These are phyloP conservation scores for Vollenhovia emeryi DNA, from an alignment of 1,140 invertebrate genomes.

Conservation along the genomic window DNA sequence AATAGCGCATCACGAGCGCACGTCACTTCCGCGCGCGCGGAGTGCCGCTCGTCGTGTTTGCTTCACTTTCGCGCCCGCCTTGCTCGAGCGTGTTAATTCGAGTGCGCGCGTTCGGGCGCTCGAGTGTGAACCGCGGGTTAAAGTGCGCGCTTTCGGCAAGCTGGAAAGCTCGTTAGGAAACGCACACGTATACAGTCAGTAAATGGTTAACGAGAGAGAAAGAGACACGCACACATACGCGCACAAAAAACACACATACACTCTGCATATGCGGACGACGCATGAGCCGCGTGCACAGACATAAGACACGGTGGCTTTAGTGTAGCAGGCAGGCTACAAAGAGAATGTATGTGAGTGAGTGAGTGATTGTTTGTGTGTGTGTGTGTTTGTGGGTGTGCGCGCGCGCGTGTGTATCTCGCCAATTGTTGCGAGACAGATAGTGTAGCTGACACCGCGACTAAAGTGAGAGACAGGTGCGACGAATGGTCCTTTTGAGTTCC, in stretches of 20 bases:
- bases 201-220: slow-evolving; percentile 71
- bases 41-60: slow-evolving; percentile 16
- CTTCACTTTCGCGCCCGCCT: slow-evolving; percentile 24
- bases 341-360: background rate
- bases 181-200: slow-evolving; percentile 38
- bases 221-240: slow-evolving; percentile 63
- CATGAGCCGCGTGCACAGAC: slow-evolving; percentile 55
- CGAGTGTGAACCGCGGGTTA: slow-evolving; percentile 43
- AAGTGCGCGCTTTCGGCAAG: slow-evolving; percentile 53
- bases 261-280: slow-evolving; percentile 72
- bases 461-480: slow-evolving; percentile 52
- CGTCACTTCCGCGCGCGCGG: slow-evolving; percentile 29
- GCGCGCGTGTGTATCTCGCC: background rate
- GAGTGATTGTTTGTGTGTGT: background rate
- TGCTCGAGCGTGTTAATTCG: slow-evolving; percentile 7
- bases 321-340: slow-evolving; percentile 39
- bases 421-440: slow-evolving; percentile 24
- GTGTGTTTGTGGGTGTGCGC: background rate
- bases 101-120: slow-evolving; percentile 50
- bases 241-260: slow-evolving; percentile 68
- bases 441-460: slow-evolving; percentile 23
- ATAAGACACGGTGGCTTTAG: slow-evolving; percentile 27
- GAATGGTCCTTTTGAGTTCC: slow-evolving; percentile 54
- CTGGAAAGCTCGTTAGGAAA: slow-evolving; percentile 57
- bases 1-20: slow-evolving; percentile 32